Percentiles rank a stretch among this genome's conserved stretches.
Conservation (phyloP, 2,113 vertebrate species). For the Pseudorectes ferrugineus region DNA sequence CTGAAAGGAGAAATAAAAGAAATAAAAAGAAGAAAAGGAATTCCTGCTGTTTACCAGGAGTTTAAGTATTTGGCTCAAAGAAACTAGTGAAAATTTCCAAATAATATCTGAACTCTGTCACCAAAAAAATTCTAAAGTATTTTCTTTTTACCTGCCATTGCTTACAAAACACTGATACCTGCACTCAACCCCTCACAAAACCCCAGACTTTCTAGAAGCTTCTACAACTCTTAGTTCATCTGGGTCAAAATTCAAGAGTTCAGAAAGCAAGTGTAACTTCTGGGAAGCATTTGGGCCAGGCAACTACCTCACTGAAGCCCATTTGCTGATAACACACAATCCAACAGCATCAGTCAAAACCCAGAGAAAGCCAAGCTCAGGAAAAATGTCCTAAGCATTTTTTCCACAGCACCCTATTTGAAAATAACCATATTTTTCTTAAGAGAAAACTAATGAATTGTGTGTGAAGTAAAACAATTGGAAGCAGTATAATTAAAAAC, state of each 20-base stretch:
- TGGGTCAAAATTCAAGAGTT: neutral
- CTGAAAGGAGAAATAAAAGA: neutral
- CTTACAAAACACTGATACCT: neutral
- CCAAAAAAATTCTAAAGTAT: neutral
- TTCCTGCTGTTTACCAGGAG: neutral
- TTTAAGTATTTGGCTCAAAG: neutral
- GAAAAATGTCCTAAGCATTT: neutral
- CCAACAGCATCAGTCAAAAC: neutral
- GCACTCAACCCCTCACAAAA: neutral
- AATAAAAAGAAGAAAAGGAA: neutral
- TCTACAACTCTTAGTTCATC: neutral
- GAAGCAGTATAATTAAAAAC: conserved; percentile 7
- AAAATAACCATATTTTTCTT: neutral
- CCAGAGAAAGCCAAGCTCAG: neutral
- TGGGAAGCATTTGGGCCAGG: neutral
- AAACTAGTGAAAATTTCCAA: neutral
- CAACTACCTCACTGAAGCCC: neutral
- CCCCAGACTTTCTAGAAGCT: neutral
- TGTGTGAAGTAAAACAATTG: neutral
- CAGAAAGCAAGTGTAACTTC: neutral
- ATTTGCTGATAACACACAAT: neutral
- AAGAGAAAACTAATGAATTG: conserved; percentile 14
- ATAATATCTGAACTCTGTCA: neutral
- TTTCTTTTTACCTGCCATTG: neutral
- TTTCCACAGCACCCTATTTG: neutral